A percentile compares a stretch with the other conserved stretches of the same genome.
Evolutionary conservation across 2,888 invertebrate genomes (phyloP).

Genomic region (Eupithecia vulgata): DNA sequence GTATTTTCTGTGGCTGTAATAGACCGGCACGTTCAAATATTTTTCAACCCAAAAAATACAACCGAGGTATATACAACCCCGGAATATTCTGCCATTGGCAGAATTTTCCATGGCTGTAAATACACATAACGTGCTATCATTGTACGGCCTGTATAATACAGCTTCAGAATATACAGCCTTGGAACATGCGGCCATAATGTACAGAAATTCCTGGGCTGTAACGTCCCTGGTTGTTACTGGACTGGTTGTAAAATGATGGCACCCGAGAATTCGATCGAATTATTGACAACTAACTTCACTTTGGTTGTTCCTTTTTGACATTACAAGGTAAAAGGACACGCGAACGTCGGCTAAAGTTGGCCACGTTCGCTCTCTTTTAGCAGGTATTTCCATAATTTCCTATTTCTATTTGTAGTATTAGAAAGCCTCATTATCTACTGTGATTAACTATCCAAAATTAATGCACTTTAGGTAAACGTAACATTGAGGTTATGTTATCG

Average conservation of each 20-base stretch:
- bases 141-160: too few relatives aligned
- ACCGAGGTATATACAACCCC: too few relatives aligned
- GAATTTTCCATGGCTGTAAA: too few relatives aligned
- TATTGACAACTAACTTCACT: conserved; percentile 49
- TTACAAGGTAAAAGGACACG: conserved; percentile 77
- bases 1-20: too few relatives aligned
- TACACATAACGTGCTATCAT: too few relatives aligned
- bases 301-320: conserved; percentile 68
- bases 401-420: conserved; percentile 24
- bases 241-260: background rate
- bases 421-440: conserved; percentile 33
- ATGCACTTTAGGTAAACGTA: conserved; percentile 45
- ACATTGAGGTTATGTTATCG: conserved; percentile 71
- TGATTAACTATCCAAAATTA: conserved; percentile 18
- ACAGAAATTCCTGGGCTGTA: too few relatives aligned
- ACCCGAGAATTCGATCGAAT: background rate
- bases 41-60: too few relatives aligned
- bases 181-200: too few relatives aligned
- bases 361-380: conserved; percentile 75
- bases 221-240: too few relatives aligned
- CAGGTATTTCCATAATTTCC: conserved; percentile 63
- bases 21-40: too few relatives aligned
- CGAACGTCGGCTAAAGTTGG: conserved; percentile 78
- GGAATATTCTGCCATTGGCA: too few relatives aligned
- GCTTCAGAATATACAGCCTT: too few relatives aligned